A percentile compares a stretch with the other conserved stretches of the same genome.
phyloP scores from a whole-genome alignment of 2,113 vertebrate species.

The Brevimyrus niger region DNA sequence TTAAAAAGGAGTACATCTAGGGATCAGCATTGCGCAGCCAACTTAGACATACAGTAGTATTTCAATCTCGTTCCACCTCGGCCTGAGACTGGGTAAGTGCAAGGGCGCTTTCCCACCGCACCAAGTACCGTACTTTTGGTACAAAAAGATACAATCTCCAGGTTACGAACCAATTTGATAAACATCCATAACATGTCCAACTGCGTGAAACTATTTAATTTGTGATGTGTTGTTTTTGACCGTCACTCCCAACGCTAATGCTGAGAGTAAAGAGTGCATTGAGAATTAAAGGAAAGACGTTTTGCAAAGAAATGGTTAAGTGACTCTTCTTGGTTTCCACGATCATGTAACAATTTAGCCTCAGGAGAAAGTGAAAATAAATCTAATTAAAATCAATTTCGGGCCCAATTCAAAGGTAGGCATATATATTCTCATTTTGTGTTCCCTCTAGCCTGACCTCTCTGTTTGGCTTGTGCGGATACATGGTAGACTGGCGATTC shows the following conservation, averaged over 20 bases:
- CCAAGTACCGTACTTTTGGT: too few species aligned
- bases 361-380: background rate
- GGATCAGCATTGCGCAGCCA: background rate
- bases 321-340: background rate
- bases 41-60: background rate
- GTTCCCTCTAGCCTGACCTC: background rate
- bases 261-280: background rate
- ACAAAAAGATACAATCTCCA: background rate
- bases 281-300: background rate
- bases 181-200: background rate
- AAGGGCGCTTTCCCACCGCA: too few species aligned
- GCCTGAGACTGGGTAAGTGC: background rate
- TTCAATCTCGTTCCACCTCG: background rate
- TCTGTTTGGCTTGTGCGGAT: background rate
- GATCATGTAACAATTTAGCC: background rate
- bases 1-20: background rate
- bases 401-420: background rate
- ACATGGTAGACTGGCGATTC: background rate
- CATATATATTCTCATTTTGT: background rate
- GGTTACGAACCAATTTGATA: background rate
- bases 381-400: background rate
- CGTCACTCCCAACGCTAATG: background rate
- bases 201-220: background rate
- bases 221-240: background rate
- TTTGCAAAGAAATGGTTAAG: background rate